A percentile compares a stretch with the other conserved stretches of the same genome.
Evolutionary conservation across 2,797 vertebrate genomes (phyloP).

Genomic region (Crax fasciolata): DNA sequence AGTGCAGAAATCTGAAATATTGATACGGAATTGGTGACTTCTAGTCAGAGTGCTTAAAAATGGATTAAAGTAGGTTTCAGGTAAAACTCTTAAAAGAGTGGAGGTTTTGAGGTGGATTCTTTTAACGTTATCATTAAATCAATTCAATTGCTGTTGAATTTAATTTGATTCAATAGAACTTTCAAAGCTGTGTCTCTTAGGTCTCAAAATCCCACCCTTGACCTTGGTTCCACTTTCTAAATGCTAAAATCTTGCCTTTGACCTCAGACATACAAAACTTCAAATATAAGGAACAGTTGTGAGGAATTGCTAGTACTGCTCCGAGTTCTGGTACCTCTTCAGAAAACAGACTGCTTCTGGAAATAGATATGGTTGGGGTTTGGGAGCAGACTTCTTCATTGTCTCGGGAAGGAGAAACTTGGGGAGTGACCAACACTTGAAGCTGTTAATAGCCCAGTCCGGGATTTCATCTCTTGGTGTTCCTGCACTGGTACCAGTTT

Average conservation of each 20-base stretch:
- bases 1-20: neutral
- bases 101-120: neutral
- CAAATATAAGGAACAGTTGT: neutral
- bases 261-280: neutral
- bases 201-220: slow-evolving; percentile 16
- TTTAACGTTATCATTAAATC: neutral
- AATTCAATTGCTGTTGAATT: neutral
- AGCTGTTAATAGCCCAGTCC: neutral
- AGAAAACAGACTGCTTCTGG: neutral
- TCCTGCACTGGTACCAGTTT: neutral
- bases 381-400: neutral
- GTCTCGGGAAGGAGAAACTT: neutral
- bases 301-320: neutral
- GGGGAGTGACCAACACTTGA: neutral
- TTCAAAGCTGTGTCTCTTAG: neutral
- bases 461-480: neutral
- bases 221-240: neutral
- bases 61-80: neutral
- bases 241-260: neutral
- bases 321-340: neutral
- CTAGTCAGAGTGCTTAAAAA: neutral
- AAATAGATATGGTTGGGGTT: neutral
- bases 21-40: neutral
- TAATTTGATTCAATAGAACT: neutral
- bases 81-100: neutral